phyloP scores from a whole-genome alignment of 1,140 invertebrate genomes.

The Philopotamus ludificatus region DNA sequence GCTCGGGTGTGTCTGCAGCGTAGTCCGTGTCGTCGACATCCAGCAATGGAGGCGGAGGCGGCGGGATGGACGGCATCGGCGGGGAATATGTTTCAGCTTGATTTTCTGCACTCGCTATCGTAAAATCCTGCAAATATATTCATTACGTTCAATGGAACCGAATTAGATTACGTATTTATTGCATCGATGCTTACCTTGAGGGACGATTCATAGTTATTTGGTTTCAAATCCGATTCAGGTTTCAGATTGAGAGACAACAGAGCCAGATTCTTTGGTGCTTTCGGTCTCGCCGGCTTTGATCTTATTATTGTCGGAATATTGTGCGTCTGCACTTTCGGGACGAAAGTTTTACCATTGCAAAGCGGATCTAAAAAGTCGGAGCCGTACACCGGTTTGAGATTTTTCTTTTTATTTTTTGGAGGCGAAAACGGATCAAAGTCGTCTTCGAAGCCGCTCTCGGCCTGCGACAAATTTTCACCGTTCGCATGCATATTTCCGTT shows the following conservation, averaged over 20 bases:
- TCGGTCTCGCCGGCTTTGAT: slow-evolving; percentile 73
- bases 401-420: slow-evolving; percentile 43
- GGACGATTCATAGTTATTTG: neutral
- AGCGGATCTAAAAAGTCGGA: slow-evolving; percentile 50
- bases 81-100: no score
- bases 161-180: no score
- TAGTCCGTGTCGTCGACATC: slow-evolving; percentile 44
- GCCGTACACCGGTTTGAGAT: slow-evolving; percentile 41
- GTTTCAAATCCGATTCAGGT: neutral
- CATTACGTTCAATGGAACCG: no score
- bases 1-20: no score
- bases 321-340: slow-evolving; percentile 46
- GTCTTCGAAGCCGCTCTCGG: slow-evolving; percentile 74
- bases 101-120: no score
- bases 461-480: slow-evolving; percentile 69
- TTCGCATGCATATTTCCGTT: slow-evolving; percentile 55
- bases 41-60: slow-evolving; percentile 67
- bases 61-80: slow-evolving; percentile 74
- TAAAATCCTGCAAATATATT: no score
- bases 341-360: slow-evolving; percentile 50
- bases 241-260: slow-evolving; percentile 10
- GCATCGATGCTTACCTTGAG: neutral
- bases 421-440: slow-evolving; percentile 64
- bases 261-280: slow-evolving; percentile 54
- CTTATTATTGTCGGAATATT: slow-evolving; percentile 69